Base-by-base conservation (phyloP, 2,888 invertebrate genomes). In the Drosophila colorata region DNA sequence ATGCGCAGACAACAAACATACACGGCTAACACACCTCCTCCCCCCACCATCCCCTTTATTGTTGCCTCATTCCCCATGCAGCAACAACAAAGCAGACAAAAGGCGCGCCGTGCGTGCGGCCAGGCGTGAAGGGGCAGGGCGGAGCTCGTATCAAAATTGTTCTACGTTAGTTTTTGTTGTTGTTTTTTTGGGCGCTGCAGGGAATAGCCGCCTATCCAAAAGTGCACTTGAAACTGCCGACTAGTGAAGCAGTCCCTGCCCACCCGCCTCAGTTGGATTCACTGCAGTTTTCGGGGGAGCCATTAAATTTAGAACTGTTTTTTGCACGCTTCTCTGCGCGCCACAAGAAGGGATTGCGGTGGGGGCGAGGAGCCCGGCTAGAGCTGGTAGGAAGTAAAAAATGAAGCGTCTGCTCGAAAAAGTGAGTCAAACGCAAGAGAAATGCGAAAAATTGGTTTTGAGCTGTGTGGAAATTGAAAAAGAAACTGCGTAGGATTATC, bases 271-370 rank as follows among this genome's bases (percentile, higher is more conserved):
- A 38, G 74, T 74, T 82, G 80, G 71, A 72, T 73, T 78, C 63
- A 65, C 64, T 80, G 84, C 84, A 73, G 63, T 83, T 80, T 78
- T 76, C 74, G 88, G 70, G 57, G 74, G 76, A 74, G 74, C 69
- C 78, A 87, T 80, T 87, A 80, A 84, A 79, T 87, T 78, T 78
- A 78, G 81, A 87, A 84, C 72, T 79, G 61, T 13, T 1, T 68
- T 75, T 84, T 85, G 80, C 81, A 82, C 82, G 82, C 73, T 73
- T 75, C 77, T 85, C 77, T 71, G 88, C 86, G 65, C 76, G 69
- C 64, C 47, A 69, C 48, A 47, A 41, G 47, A 46, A 31, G 40
- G 25, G 7, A 51, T 40, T 38, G 40, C 25, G 25, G 49, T 20
- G 25, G 49, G 53, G 51, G 13, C 65, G 73, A 65, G 81, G 81